Conservation (phyloP, 2,797 vertebrate genomes). For the Squalus acanthias region DNA sequence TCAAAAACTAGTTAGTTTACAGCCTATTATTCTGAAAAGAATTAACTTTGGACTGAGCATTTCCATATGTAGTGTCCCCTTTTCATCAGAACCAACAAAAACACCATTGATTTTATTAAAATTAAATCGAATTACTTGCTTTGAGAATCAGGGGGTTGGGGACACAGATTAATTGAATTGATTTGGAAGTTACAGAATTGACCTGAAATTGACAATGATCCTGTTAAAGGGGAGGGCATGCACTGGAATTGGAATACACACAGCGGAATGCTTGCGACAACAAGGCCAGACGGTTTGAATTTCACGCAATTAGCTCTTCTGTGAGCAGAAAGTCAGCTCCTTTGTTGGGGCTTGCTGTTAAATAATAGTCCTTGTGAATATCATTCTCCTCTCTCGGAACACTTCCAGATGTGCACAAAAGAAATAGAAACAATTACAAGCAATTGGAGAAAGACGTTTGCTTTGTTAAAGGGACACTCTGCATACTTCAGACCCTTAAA, state of each 20-base stretch:
- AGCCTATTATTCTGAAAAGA: not conserved
- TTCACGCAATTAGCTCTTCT: not conserved
- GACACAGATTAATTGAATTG: not conserved
- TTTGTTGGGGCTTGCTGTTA: slow-evolving; percentile 12
- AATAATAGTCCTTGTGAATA: slow-evolving; percentile 21
- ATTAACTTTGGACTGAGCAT: not conserved
- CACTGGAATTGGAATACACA: not conserved
- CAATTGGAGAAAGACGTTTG: slow-evolving; percentile 5
- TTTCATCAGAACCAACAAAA: not conserved
- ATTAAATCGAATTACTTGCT: slow-evolving; percentile 15
- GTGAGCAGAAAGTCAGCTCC: not conserved
- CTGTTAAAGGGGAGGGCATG: not conserved
- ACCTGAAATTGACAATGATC: not conserved
- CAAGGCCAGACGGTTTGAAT: not conserved
- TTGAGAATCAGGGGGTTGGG: not conserved
- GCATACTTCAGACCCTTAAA: not conserved
- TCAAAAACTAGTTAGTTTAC: not conserved
- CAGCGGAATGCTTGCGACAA: not conserved
- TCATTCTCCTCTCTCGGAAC: not conserved
- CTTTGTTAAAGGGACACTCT: not conserved
- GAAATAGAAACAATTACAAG: not conserved
- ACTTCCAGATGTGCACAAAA: slow-evolving; percentile 22
- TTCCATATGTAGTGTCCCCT: not conserved
- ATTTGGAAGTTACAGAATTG: not conserved
- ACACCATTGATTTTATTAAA: not conserved